Percentiles rank a stretch among this genome's conserved stretches.
These are phyloP conservation scores for Nyctereutes procyonoides DNA, from an alignment of 2,113 vertebrate genomes.

Conservation along the genomic window DNA sequence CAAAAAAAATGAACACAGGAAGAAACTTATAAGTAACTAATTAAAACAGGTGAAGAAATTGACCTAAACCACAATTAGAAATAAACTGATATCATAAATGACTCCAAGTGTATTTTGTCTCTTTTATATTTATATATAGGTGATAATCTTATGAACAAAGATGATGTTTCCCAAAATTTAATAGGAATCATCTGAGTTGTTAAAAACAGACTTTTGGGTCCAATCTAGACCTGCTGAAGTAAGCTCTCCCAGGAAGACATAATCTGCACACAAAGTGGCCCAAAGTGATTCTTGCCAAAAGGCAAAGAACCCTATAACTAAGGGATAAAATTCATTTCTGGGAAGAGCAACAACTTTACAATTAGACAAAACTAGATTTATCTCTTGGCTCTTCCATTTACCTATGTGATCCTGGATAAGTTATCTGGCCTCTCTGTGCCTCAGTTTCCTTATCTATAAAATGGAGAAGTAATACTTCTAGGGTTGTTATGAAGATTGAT, in stretches of 20 bases:
- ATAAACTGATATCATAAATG: background rate
- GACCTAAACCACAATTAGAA: constrained; percentile 2
- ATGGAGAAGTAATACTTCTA: constrained; percentile 1
- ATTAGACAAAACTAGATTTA: background rate
- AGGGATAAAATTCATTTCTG: background rate
- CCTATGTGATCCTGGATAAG: background rate
- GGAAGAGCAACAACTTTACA: background rate
- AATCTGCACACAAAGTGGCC: background rate
- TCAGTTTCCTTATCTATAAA: constrained; percentile 14
- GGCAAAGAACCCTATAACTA: background rate
- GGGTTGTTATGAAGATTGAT: background rate
- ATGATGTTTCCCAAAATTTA: background rate
- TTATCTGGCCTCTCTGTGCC: background rate
- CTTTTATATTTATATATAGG: background rate
- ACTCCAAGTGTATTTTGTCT: background rate
- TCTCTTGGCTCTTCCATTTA: constrained; percentile 34
- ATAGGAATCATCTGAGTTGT: background rate
- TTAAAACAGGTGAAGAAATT: background rate
- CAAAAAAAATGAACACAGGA: background rate
- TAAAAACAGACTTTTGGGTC: background rate
- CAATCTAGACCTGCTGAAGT: background rate
- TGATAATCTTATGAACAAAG: constrained; percentile 39
- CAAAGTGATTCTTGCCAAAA: constrained; percentile 23
- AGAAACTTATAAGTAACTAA: constrained; percentile 29
- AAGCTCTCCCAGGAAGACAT: background rate